Evolutionary conservation across 2,888 invertebrate genomes (phyloP), one percentile per base, ranked within the genome.

Genomic region (Agrochola litura): DNA sequence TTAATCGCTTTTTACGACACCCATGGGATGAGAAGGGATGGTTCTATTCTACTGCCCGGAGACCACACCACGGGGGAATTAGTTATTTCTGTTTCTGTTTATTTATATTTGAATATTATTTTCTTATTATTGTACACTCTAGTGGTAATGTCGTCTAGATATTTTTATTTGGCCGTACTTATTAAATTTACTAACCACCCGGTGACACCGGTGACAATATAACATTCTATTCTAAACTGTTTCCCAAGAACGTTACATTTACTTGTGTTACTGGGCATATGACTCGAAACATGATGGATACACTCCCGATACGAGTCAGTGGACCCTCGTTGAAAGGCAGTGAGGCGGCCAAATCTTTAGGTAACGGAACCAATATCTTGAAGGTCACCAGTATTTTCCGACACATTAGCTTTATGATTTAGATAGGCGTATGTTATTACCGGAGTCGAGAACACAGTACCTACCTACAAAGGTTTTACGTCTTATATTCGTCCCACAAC

Each of bases 321-420:
- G 37, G 61, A 12, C 61, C 12, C 46, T 73, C 65, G 73, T 84
- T 71, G 78, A 71, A 67, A 84, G 75, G 46, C 61, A 78, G 52
- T 25, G 82, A 79, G 71, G 60, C 58, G 65, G 37, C 19, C 63
- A 30, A 14, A 22, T 64, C 41, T 49, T 41, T n/a, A 61, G 71
- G 61, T 46, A 74, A 37, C 41, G 81, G 46, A 56, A 37, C 60
- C 83, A 61, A 74, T 83, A 72, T 63, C 22, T 72, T 41, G 71
- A 68, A 84, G 77, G 77, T 54, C 71, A n/a, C 52, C 16, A 19
- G 19, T 46, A 65, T 73, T 43, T 73, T 76, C 73, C 65, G 52
- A 46, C 16, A 69, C 77, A 73, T 74, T 77, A 25, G 58, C 41
- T 81, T 77, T 63, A 65, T 58, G 73, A 72, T 68, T 64, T 61